phyloP scores from a whole-genome alignment of 2,113 vertebrate species.

The Indicator indicator region DNA sequence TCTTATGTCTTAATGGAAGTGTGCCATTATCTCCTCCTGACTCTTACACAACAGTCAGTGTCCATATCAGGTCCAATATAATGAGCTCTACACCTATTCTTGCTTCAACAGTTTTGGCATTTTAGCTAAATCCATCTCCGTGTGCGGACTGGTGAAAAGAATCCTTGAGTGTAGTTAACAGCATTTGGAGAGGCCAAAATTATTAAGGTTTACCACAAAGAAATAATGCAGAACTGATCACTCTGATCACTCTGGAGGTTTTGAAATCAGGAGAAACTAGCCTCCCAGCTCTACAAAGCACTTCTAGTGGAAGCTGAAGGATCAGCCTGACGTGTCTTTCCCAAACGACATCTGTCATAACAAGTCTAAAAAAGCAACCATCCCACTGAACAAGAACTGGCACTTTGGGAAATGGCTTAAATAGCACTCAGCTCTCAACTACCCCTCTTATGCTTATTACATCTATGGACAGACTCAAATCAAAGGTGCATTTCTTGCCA shows the following conservation, averaged over 20 bases:
- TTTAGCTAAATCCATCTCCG: background rate
- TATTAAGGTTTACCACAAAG: background rate
- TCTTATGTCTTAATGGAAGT: background rate
- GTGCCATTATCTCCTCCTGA: background rate
- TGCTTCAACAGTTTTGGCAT: background rate
- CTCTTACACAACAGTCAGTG: background rate
- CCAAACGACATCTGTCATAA: constrained; percentile 73
- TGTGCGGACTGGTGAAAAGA: background rate
- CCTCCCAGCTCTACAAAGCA: constrained; percentile 32
- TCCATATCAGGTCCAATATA: background rate
- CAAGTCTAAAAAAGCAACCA: constrained; percentile 71
- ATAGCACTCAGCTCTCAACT: constrained; percentile 51
- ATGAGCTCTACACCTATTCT: background rate
- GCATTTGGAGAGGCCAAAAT: background rate
- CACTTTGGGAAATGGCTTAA: constrained; percentile 69
- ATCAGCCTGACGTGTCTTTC: constrained; percentile 68
- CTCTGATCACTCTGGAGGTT: background rate
- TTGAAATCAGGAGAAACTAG: constrained; percentile 15
- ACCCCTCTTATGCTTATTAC: background rate
- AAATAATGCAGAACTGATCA: background rate
- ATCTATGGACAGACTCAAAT: constrained; percentile 44
- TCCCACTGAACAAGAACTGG: constrained; percentile 69
- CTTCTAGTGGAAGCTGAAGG: constrained; percentile 48
- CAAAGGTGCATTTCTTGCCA: constrained; percentile 6
- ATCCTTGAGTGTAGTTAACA: background rate